These are phyloP conservation scores for Leptobrachium ailaonicum DNA, from an alignment of 2,113 vertebrate species.

Conservation along the genomic window DNA sequence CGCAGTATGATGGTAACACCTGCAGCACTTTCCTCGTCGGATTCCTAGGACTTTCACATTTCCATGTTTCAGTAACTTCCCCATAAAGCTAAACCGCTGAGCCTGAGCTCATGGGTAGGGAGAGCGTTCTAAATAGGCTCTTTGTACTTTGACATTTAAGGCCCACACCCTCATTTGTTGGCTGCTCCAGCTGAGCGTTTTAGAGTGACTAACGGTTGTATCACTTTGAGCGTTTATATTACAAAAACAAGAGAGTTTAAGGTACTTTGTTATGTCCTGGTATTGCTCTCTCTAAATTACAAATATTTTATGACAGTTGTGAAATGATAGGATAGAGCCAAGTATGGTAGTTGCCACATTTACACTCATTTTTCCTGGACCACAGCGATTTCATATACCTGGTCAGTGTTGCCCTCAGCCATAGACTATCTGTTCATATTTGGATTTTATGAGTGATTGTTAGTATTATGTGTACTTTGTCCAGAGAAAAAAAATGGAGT, in stretches of 20 bases:
- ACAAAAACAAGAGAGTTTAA: slow-evolving; percentile 14
- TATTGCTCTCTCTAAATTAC: not conserved
- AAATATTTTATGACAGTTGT: not conserved
- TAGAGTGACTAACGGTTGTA: slow-evolving; percentile 34
- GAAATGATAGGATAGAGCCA: too few species aligned
- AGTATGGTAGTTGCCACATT: too few species aligned
- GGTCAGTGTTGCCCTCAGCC: too few species aligned
- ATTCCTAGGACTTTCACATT: slow-evolving; percentile 33
- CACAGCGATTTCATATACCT: too few species aligned
- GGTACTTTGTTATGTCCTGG: slow-evolving; percentile 32
- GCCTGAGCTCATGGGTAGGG: slow-evolving; percentile 38
- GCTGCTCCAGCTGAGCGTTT: slow-evolving; percentile 40
- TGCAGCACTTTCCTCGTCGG: slow-evolving; percentile 40
- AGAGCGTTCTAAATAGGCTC: slow-evolving; percentile 45
- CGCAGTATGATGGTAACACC: slow-evolving; percentile 41
- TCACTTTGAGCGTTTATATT: slow-evolving; percentile 29
- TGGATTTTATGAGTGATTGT: too few species aligned
- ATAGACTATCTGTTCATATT: too few species aligned
- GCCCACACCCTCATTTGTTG: slow-evolving; percentile 49
- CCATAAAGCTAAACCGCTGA: slow-evolving; percentile 35
- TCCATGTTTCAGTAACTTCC: slow-evolving; percentile 40
- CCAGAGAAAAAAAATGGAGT: too few species aligned
- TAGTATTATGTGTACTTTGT: too few species aligned
- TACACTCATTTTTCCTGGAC: too few species aligned
- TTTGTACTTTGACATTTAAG: slow-evolving; percentile 49